These are phyloP conservation scores for Drosophila subsilvestris DNA, from an alignment of 2,888 invertebrate species.

Conservation along the genomic window DNA sequence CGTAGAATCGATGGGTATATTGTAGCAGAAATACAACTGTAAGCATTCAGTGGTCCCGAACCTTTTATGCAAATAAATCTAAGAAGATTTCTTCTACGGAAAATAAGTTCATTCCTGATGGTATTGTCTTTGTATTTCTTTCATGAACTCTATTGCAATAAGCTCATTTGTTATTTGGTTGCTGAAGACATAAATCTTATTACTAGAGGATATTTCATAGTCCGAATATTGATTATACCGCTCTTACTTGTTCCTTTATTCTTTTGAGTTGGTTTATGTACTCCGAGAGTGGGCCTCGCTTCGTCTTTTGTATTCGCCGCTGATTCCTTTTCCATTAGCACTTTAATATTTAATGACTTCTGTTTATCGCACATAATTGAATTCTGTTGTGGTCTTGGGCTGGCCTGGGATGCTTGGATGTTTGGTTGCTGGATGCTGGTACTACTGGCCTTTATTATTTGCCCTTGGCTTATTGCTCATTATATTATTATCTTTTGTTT, in stretches of 20 bases:
- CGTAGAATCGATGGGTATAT: neutral
- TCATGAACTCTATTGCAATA: neutral
- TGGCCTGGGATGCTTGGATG: neutral
- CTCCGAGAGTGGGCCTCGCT: neutral
- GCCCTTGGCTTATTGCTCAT: slow-evolving; percentile 63
- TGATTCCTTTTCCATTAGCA: slow-evolving; percentile 64
- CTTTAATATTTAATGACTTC: slow-evolving; percentile 73
- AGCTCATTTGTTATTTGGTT: neutral
- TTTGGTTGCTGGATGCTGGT: neutral
- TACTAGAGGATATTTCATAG: neutral
- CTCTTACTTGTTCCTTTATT: neutral
- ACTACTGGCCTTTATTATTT: slow-evolving; percentile 43
- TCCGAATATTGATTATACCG: neutral
- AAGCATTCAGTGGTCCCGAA: neutral
- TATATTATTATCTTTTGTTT: slow-evolving; percentile 74
- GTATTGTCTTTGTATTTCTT: too few relatives aligned
- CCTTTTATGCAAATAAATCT: too few relatives aligned
- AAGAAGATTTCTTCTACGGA: too few relatives aligned
- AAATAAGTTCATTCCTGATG: too few relatives aligned
- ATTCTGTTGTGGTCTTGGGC: slow-evolving; percentile 41
- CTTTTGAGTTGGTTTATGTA: slow-evolving; percentile 25
- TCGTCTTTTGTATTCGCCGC: slow-evolving; percentile 3
- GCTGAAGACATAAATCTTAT: neutral
- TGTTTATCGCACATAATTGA: slow-evolving; percentile 76
- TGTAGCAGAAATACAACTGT: too few relatives aligned